Evolutionary conservation across 2,888 invertebrate genomes (phyloP), one percentile per base, ranked within the genome.

Genomic region (Erannis defoliaria): DNA sequence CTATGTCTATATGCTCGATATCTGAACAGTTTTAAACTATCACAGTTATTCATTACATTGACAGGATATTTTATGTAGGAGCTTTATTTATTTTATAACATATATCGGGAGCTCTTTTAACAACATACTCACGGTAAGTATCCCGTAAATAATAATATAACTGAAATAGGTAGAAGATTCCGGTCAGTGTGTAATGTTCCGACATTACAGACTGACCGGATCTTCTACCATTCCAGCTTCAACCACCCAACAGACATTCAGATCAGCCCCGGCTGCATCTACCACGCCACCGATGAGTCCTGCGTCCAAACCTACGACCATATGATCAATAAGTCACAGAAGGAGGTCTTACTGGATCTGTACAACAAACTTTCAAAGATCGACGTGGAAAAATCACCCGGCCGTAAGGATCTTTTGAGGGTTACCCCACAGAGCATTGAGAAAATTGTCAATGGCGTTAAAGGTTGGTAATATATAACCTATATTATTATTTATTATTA

Each of bases 361-460:
- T 92, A 94, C 75, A 91, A 92, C 62, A 92, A 91, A 58, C 65
- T 94, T 51, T 87, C 89, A 0, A 92, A 89, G 64, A 78, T 93
- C 1, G 89, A 92, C 18, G 85, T 90, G 0, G 84, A 88, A 50
- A 86, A 83, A 67, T 90, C 93, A n/a, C 92, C 92, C 0, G 86
- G 90, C 16, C 84, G 86, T 0, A 90, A 91, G 65, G 83, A 82
- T 1, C 71, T 93, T 37, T 55, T 90, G 49, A 90, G 91, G 68
- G 91, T 93, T 19, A 93, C 93, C 0, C 87, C 93, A 1, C 90
- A 93, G 64, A 93, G 89, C 51, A 76, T 94, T 10, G 93, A 93
- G 70, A 93, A 93, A 68, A 86, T 93, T 57, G 78, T 93, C 1
- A 74, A 77, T 1, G 86, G 88, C 12, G 79, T 84, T 23, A 93